A percentile compares a stretch with the other conserved stretches of the same genome.
Evolutionary conservation across 2,888 invertebrate species (phyloP).

Genomic region (Temnothorax rugatulus): DNA sequence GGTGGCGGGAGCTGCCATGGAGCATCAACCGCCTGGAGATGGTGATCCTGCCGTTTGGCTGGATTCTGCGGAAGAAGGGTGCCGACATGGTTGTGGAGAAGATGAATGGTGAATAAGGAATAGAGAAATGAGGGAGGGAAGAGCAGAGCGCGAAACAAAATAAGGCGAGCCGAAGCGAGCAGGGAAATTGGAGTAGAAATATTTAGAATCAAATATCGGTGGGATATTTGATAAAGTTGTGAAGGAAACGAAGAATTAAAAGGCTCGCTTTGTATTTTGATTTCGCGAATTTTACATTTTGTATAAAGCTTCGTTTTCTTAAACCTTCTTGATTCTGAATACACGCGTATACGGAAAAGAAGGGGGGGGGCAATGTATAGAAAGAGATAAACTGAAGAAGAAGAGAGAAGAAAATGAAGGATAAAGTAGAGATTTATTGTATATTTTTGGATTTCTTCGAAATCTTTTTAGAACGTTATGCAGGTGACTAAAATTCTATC

Average conservation of each 20-base stretch:
- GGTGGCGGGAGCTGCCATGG: conserved; percentile 52
- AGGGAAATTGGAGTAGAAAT: background rate
- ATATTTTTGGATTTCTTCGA: background rate
- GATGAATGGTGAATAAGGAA: conserved; percentile 32
- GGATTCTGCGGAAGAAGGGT: conserved; percentile 6
- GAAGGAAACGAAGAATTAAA: background rate
- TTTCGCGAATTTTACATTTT: conserved; percentile 14
- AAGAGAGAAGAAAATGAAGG: background rate
- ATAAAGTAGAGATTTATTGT: background rate
- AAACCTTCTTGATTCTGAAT: background rate
- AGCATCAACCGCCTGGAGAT: conserved; percentile 56
- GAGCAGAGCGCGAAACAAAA: background rate
- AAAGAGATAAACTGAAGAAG: background rate
- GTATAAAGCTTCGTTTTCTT: background rate
- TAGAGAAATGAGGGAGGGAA: conserved; percentile 13
- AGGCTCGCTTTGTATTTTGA: conserved; percentile 15
- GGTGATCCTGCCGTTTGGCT: conserved; percentile 20
- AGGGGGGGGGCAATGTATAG: background rate
- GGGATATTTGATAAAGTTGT: conserved; percentile 12
- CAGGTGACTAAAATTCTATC: background rate
- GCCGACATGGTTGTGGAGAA: conserved; percentile 15
- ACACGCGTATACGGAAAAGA: background rate
- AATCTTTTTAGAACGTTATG: background rate
- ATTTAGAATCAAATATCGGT: conserved; percentile 16
- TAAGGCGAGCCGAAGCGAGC: background rate